phyloP scores from a whole-genome alignment of 2,888 invertebrate genomes.

The Villa cingulata region DNA sequence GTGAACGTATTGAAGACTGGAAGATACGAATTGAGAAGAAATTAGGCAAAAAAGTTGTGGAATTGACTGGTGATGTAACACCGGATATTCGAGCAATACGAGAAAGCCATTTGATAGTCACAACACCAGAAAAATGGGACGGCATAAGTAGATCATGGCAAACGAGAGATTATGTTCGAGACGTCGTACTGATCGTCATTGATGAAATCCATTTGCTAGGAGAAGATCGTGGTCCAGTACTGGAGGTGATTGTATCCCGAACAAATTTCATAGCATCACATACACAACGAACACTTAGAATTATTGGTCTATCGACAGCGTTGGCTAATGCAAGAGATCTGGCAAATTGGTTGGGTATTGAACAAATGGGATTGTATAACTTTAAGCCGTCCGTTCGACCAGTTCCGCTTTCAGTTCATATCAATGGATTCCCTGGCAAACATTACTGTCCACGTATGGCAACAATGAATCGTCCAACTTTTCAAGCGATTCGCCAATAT shows the following conservation, averaged over 20 bases:
- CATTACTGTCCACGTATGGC: constrained; percentile 99
- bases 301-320: constrained; percentile 94
- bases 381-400: constrained; percentile 96
- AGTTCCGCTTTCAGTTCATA: constrained; percentile 83
- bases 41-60: constrained; percentile 74
- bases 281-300: constrained; percentile 65
- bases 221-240: constrained; percentile 73
- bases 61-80: constrained; percentile 86
- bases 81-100: constrained; percentile 74
- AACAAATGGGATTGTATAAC: constrained; percentile 83
- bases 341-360: constrained; percentile 91
- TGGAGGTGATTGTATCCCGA: constrained; percentile 96
- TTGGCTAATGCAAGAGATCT: constrained; percentile 94
- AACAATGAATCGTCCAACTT: constrained; percentile 97
- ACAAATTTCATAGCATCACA: constrained; percentile 92
- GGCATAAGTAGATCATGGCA: constrained; percentile 98
- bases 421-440: constrained; percentile 90
- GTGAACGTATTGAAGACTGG: constrained; percentile 96
- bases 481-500: constrained; percentile 85
- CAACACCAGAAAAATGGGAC: constrained; percentile 99
- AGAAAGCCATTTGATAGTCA: constrained; percentile 83
- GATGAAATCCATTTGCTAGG: constrained; percentile 97
- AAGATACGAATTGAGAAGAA: constrained; percentile 58
- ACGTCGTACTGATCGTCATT: constrained; percentile 85
- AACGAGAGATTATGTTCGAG: constrained; percentile 82